Evolutionary conservation across 2,797 vertebrate genomes (phyloP).

Genomic region (Nannoperca obscura): DNA sequence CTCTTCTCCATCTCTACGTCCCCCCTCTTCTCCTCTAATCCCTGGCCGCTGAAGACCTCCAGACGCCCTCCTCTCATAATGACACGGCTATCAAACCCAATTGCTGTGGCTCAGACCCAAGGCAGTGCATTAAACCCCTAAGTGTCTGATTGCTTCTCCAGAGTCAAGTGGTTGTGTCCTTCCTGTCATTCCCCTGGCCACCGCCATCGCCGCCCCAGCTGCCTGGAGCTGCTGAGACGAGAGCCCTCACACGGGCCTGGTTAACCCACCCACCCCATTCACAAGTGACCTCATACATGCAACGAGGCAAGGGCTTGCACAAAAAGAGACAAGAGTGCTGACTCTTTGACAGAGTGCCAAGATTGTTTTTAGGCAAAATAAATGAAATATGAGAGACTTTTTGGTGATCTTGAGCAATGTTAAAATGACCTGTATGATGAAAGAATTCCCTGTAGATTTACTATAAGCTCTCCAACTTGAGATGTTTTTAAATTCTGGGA

Average conservation of each 20-base stretch:
- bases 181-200: conserved; percentile 76
- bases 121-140: conserved; percentile 87
- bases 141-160: conserved; percentile 87
- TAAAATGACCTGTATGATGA: conserved; percentile 6
- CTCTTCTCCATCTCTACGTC: conserved; percentile 56
- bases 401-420: conserved; percentile 15
- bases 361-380: conserved; percentile 24
- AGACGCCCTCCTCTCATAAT: conserved; percentile 87
- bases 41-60: conserved; percentile 84
- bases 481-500: background rate
- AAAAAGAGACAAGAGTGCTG: conserved; percentile 12
- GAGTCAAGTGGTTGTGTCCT: conserved; percentile 88
- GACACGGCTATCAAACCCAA: conserved; percentile 88
- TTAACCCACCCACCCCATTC: conserved; percentile 55
- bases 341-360: conserved; percentile 21
- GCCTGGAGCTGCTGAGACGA: conserved; percentile 59
- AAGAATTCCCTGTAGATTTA: conserved; percentile 7
- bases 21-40: conserved; percentile 79
- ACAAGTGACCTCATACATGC: conserved; percentile 56
- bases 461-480: background rate
- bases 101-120: conserved; percentile 87
- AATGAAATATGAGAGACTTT: conserved; percentile 12
- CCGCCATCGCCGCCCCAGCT: conserved; percentile 44
- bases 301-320: conserved; percentile 15
- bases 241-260: conserved; percentile 67